A percentile compares a stretch with the other conserved stretches of the same genome.
phyloP scores from a whole-genome alignment of 1,140 invertebrate species.

The Babylonia areolata region DNA sequence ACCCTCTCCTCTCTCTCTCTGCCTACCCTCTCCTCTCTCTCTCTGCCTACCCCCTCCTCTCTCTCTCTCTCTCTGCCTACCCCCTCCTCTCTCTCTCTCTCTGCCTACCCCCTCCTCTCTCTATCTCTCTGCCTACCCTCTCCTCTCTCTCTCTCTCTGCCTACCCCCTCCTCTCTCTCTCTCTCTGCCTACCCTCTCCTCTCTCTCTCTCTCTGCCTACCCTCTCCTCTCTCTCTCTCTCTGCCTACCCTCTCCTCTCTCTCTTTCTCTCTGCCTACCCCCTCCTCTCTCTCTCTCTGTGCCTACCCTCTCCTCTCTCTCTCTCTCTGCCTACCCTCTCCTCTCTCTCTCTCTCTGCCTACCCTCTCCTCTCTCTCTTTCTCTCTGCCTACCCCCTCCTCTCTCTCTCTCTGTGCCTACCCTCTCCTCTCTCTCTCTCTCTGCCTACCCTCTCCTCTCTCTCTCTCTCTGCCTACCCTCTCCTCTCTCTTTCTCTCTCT shows the following conservation, averaged over 20 bases:
- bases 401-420: too few species aligned
- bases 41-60: slow-evolving; percentile 6
- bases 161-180: neutral
- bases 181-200: slow-evolving; percentile 22
- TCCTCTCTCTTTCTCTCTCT: too few species aligned
- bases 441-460: too few species aligned
- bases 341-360: too few species aligned
- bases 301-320: too few species aligned
- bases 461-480: too few species aligned
- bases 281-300: too few species aligned
- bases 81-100: neutral
- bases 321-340: too few species aligned
- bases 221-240: neutral
- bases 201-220: slow-evolving; percentile 1
- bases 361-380: too few species aligned
- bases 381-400: too few species aligned
- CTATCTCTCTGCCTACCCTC: neutral
- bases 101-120: neutral
- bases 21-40: neutral
- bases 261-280: too few species aligned
- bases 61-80: slow-evolving; percentile 30
- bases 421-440: too few species aligned
- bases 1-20: neutral
- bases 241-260: neutral
- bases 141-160: neutral